phyloP scores from a whole-genome alignment of 2,888 invertebrate species.

The Elmis aenea region DNA sequence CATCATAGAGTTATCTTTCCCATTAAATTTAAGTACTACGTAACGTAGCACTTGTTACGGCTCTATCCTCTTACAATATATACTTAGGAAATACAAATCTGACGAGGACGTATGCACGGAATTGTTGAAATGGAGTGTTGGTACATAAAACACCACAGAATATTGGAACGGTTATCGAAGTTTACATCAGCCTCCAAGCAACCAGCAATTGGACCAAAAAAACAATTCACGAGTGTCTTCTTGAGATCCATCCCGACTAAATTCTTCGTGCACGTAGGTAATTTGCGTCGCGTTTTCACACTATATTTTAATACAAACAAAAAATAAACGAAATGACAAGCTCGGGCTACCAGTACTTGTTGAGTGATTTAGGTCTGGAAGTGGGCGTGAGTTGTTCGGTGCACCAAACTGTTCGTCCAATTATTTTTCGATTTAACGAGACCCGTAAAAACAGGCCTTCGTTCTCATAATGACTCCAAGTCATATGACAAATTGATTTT shows the following conservation, averaged over 20 bases:
- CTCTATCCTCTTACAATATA: constrained; percentile 11
- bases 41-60: constrained; percentile 10
- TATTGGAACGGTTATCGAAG: constrained; percentile 10
- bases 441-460: constrained; percentile 7
- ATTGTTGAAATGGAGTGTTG: constrained; percentile 8
- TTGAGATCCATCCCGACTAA: neutral
- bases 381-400: constrained; percentile 12
- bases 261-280: no score
- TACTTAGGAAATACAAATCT: constrained; percentile 11
- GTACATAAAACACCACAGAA: constrained; percentile 8
- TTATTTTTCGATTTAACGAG: constrained; percentile 21
- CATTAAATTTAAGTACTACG: constrained; percentile 17
- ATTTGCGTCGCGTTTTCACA: no score
- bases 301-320: no score
- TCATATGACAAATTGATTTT: constrained; percentile 13
- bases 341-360: constrained; percentile 8
- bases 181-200: constrained; percentile 10
- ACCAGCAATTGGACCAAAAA: constrained; percentile 6
- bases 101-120: constrained; percentile 5
- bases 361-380: constrained; percentile 12
- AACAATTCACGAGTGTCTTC: no score
- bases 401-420: constrained; percentile 16
- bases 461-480: constrained; percentile 9
- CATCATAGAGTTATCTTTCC: constrained; percentile 12
- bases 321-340: no score